Percentiles rank a stretch among this genome's conserved stretches.
Conservation (phyloP, 2,888 invertebrate species). For the Tribolium freemani region DNA sequence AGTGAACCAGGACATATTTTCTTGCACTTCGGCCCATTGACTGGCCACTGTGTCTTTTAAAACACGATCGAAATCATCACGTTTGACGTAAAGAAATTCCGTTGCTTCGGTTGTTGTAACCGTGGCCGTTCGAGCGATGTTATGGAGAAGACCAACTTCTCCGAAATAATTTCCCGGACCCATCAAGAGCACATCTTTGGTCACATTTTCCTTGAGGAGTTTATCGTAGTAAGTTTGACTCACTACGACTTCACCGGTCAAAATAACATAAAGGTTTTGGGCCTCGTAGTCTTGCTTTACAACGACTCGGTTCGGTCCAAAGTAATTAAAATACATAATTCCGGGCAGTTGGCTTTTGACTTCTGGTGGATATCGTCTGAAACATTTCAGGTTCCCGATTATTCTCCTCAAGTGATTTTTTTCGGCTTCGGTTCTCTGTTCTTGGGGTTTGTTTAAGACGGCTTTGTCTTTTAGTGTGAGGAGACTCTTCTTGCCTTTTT, state of each 20-base stretch:
- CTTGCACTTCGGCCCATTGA: slow-evolving; percentile 75
- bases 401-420: slow-evolving; percentile 72
- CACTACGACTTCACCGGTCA: slow-evolving; percentile 73
- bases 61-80: slow-evolving; percentile 75
- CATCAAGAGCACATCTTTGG: slow-evolving; percentile 70
- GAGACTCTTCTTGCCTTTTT: slow-evolving; percentile 55
- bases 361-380: slow-evolving; percentile 73
- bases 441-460: slow-evolving; percentile 71
- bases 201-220: slow-evolving; percentile 67
- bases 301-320: slow-evolving; percentile 72
- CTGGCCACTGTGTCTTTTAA: slow-evolving; percentile 73
- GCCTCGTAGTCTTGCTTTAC: slow-evolving; percentile 75
- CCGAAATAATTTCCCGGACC: slow-evolving; percentile 77
- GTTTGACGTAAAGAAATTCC: slow-evolving; percentile 76
- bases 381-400: slow-evolving; percentile 75
- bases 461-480: slow-evolving; percentile 70
- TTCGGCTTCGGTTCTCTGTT: slow-evolving; percentile 73
- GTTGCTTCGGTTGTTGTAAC: slow-evolving; percentile 73
- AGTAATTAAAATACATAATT: slow-evolving; percentile 75
- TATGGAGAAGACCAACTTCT: slow-evolving; percentile 76
- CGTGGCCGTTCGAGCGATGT: slow-evolving; percentile 74
- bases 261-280: slow-evolving; percentile 74
- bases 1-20: slow-evolving; percentile 74
- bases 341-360: slow-evolving; percentile 75
- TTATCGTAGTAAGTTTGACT: slow-evolving; percentile 71